Conservation (phyloP, 37 sponge, comb jelly and placozoan species). For the Halichondria panicea region DNA sequence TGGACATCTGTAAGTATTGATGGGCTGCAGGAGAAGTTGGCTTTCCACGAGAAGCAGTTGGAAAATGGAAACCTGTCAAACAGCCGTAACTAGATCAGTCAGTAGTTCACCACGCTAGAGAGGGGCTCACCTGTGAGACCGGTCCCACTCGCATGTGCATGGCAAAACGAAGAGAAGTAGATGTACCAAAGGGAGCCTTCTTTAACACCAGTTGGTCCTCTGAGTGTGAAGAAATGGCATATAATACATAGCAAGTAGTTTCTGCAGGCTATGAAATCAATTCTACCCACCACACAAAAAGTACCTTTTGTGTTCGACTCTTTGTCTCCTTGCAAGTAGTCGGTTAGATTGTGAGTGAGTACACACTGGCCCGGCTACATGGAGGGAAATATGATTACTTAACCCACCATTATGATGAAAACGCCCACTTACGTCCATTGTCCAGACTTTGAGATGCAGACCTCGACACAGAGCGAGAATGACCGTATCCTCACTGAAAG, state of each 20-base stretch:
- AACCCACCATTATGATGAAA: neutral
- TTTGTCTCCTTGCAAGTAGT: slow-evolving; percentile 11
- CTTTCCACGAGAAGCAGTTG: slow-evolving; percentile 41
- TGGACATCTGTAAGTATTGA: slow-evolving; percentile 8
- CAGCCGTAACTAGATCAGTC: too few relatives aligned
- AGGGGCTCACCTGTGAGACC: slow-evolving; percentile 14
- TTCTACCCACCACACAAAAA: neutral
- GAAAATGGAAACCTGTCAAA: slow-evolving; percentile 26
- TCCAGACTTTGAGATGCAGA: slow-evolving; percentile 50
- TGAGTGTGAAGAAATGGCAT: neutral
- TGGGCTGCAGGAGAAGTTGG: slow-evolving; percentile 24
- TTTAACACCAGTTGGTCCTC: slow-evolving; percentile 6
- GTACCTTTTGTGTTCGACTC: slow-evolving; percentile 1
- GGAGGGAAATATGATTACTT: neutral
- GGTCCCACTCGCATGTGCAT: slow-evolving; percentile 1
- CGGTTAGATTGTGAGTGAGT: slow-evolving; percentile 8
- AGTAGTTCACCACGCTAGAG: too few relatives aligned
- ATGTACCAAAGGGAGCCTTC: slow-evolving; percentile 8
- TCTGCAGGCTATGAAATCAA: neutral
- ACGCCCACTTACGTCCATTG: slow-evolving; percentile 23
- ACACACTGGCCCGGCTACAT: slow-evolving; percentile 28
- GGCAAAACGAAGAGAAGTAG: slow-evolving; percentile 11
- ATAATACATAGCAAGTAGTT: neutral
- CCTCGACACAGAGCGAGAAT: slow-evolving; percentile 45
- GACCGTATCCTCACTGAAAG: slow-evolving; percentile 27